A percentile compares a stretch with the other conserved stretches of the same genome.
These are phyloP conservation scores for Rhinoraja longicauda DNA, from an alignment of 2,797 vertebrate genomes.

Conservation along the genomic window DNA sequence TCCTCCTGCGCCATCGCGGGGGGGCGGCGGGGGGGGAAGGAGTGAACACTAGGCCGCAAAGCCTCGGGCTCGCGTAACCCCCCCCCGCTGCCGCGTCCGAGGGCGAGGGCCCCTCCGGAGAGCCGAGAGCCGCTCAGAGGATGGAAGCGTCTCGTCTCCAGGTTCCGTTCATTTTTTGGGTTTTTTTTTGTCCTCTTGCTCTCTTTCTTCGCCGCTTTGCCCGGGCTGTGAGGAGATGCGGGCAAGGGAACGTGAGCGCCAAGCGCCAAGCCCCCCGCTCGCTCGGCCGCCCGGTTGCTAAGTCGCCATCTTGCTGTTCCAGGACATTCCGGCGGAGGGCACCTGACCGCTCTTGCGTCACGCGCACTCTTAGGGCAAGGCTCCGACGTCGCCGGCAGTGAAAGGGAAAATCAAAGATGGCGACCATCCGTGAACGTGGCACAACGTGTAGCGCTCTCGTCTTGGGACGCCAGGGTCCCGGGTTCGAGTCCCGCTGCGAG, in stretches of 20 bases:
- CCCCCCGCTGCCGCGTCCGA: conserved; percentile 40
- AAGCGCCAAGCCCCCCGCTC: not conserved
- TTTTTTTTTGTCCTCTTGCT: not conserved
- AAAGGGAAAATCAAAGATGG: not conserved
- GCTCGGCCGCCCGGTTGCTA: conserved; percentile 20
- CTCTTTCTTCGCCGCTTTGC: not conserved
- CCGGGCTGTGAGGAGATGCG: not conserved
- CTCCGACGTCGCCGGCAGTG: not conserved
- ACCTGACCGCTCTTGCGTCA: not conserved
- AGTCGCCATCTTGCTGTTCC: conserved; percentile 32
- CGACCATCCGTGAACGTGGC: too few species aligned
- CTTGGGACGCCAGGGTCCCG: too few species aligned
- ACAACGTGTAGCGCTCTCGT: too few species aligned
- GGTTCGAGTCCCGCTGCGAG: too few species aligned
- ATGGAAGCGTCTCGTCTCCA: not conserved
- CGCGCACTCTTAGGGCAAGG: not conserved
- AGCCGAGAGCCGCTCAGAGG: not conserved
- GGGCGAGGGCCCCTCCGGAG: not conserved
- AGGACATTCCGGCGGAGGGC: conserved; percentile 17
- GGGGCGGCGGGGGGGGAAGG: conserved; percentile 43
- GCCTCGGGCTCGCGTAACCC: conserved; percentile 42
- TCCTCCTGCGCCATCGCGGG: conserved; percentile 11
- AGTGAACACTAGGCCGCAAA: conserved; percentile 49
- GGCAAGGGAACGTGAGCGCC: not conserved
- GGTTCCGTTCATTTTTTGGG: not conserved